Percentiles rank a stretch among this genome's conserved stretches.
Conservation (phyloP, 2,113 vertebrate genomes). For the Gallinago jamesoni region DNA sequence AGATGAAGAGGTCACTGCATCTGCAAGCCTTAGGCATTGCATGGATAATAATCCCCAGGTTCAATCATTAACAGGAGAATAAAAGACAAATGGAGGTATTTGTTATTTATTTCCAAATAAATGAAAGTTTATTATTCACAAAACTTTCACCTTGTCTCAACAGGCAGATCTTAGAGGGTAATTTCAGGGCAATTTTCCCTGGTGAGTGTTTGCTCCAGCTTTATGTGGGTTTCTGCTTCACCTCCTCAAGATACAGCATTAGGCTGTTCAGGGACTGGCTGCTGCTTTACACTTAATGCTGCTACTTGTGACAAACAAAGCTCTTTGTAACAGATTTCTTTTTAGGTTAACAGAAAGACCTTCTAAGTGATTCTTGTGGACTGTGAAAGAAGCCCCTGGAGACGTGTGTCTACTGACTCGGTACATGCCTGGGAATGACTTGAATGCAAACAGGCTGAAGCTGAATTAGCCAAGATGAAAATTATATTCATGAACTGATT, state of each 20-base stretch:
- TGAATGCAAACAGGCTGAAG: background rate
- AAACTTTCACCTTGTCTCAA: background rate
- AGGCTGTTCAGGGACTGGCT: background rate
- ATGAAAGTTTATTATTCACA: background rate
- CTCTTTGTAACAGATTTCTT: background rate
- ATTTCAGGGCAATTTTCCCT: background rate
- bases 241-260: background rate
- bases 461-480: background rate
- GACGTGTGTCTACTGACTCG: background rate
- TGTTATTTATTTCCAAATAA: background rate
- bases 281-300: background rate
- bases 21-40: background rate
- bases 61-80: background rate
- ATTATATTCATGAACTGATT: background rate
- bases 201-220: background rate
- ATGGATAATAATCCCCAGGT: constrained; percentile 11
- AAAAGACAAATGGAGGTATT: background rate
- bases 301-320: background rate
- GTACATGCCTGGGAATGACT: fast-evolving
- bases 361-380: background rate
- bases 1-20: constrained; percentile 11
- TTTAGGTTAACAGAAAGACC: background rate
- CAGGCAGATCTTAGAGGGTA: background rate
- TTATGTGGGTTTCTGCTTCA: background rate
- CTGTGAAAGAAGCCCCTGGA: background rate